A percentile compares a stretch with the other conserved stretches of the same genome.
Conservation (phyloP, 2,888 invertebrate genomes). For the Argyra leucocephala region DNA sequence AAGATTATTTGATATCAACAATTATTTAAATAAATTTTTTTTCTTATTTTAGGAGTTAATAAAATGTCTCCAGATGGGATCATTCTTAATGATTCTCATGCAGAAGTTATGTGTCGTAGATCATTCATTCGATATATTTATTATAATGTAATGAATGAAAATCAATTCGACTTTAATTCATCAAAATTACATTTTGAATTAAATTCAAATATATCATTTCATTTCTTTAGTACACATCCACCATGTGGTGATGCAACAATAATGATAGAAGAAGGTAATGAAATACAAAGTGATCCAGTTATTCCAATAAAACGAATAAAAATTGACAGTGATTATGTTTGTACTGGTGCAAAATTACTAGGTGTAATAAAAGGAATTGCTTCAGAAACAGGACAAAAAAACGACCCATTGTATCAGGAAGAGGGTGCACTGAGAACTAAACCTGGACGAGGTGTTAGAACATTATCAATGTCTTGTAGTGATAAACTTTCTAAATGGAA, state of each 20-base stretch:
- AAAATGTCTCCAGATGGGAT: conserved; percentile 58
- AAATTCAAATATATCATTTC: conserved; percentile 55
- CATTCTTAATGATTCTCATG: conserved; percentile 81
- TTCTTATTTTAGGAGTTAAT: conserved; percentile 19
- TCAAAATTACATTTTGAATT: conserved; percentile 44
- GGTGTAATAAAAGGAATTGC: conserved; percentile 9
- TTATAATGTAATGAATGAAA: conserved; percentile 47
- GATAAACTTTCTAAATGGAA: conserved; percentile 90
- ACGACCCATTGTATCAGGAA: conserved; percentile 52
- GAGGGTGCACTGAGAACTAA: conserved; percentile 70
- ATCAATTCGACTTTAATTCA: conserved; percentile 32
- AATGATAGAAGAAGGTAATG: conserved; percentile 28
- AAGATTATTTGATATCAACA: not conserved
- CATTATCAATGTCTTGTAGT: conserved; percentile 84
- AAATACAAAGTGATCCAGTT: not conserved
- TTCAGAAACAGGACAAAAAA: conserved; percentile 43
- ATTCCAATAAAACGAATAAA: not conserved
- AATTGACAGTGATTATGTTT: conserved; percentile 24
- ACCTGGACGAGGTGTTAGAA: conserved; percentile 82
- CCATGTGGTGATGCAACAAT: conserved; percentile 95
- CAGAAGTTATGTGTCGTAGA: conserved; percentile 78
- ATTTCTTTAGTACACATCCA: conserved; percentile 76
- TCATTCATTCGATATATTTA: conserved; percentile 71
- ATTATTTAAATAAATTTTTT: not conserved
- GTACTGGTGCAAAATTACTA: conserved; percentile 82